Percentiles rank a stretch among this genome's conserved stretches.
Evolutionary conservation across 1,140 invertebrate species (phyloP).

Genomic region (Papilio machaon): DNA sequence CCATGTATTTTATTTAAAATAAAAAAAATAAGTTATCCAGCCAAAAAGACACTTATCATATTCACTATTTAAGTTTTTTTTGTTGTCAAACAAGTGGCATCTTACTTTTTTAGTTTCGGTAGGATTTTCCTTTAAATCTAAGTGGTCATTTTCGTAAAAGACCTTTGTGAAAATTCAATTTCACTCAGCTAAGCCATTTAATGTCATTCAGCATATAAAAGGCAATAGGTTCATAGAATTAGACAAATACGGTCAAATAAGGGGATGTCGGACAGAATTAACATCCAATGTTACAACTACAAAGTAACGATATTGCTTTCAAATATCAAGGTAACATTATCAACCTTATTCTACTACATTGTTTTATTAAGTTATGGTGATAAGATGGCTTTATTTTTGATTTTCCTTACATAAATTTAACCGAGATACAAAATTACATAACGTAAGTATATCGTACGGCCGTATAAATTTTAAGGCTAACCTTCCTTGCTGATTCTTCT

Average conservation of each 20-base stretch:
- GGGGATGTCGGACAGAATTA: background rate
- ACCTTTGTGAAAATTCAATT: conserved; percentile 10
- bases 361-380: too few relatives aligned
- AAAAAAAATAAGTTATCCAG: too few relatives aligned
- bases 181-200: conserved; percentile 8
- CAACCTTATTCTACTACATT: too few relatives aligned
- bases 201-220: background rate
- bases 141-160: conserved; percentile 11
- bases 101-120: background rate
- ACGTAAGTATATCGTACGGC: too few relatives aligned
- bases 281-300: background rate
- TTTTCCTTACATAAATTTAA: too few relatives aligned
- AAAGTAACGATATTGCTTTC: too few relatives aligned
- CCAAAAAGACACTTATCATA: too few relatives aligned
- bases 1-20: too few relatives aligned
- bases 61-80: background rate
- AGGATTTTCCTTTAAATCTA: background rate
- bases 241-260: background rate
- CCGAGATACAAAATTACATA: too few relatives aligned
- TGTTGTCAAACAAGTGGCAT: background rate
- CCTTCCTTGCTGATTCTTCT: background rate
- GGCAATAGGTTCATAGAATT: background rate
- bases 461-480: too few relatives aligned
- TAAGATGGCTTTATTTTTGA: too few relatives aligned
- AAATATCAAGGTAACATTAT: too few relatives aligned